Evolutionary conservation across 2,888 invertebrate genomes (phyloP), one percentile per base, ranked within the genome.

Genomic region (Drosophila bunnanda): DNA sequence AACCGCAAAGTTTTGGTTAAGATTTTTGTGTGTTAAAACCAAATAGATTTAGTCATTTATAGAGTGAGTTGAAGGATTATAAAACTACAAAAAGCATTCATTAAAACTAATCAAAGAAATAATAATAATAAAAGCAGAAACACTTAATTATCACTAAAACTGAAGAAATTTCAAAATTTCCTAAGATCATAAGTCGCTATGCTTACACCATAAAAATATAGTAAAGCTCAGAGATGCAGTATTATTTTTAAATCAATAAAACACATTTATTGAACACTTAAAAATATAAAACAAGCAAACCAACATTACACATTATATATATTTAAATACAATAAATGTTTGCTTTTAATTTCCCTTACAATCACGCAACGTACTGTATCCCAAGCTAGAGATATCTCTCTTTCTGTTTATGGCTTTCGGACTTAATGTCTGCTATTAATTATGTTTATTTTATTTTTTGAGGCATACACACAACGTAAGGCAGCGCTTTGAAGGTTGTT

Each of bases 1-100:
- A 75, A 83, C 69, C 83, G 86, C 82, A 88, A 88, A 83, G 76
- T 88, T 79, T 73, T 57, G 66, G 36, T 75, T 67, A 58, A 52
- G 28, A 62, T 52, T 75, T 68, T 28, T 50, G 61, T 62, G 56
- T 57, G 17, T 48, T 56, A 44, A 62, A 58, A 7, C 53, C 39
- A 25, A 43, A 41, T n/a, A 44, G 32, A 39, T 39, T 32, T 46
- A 32, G 13, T 34, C 28, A 57, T 30, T 58, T 48, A 34, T 41
- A 44, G 30, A 32, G 20, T 32, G 44, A 10, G 34, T 46, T 52
- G 38, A 28, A 28, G 20, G 58, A 65, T 79, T 62, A 72, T 75
- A 77, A 65, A 57, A 54, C 22, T 59, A 69, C 66, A 2, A n/a
- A n/a, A 25, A 13, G n/a, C 28, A 15, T 8, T 4, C 13, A 22